phyloP scores from a whole-genome alignment of 2,888 invertebrate species.

The Coelinius sp. region DNA sequence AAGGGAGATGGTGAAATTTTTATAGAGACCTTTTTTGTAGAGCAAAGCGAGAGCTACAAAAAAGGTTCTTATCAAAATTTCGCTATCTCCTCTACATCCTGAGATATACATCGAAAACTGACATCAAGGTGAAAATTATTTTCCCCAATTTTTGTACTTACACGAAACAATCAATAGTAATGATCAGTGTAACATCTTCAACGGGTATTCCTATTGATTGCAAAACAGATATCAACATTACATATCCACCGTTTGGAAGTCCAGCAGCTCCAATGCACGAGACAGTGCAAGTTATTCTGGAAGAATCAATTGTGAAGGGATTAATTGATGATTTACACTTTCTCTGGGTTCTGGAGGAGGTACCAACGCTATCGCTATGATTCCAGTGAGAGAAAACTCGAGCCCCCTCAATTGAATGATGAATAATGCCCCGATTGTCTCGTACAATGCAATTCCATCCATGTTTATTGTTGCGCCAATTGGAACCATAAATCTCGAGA shows the following conservation, averaged over 20 bases:
- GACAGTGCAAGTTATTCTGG: conserved; percentile 93
- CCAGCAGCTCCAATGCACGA: conserved; percentile 98
- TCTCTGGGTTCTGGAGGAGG: too few species aligned
- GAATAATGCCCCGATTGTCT: conserved; percentile 97
- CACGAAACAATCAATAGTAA: conserved; percentile 95
- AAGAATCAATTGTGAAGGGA: conserved; percentile 40
- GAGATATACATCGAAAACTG: too few species aligned
- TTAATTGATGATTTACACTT: neutral
- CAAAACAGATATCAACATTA: conserved; percentile 96
- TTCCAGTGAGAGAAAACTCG: conserved; percentile 87
- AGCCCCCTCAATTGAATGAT: conserved; percentile 93
- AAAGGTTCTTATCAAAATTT: too few species aligned
- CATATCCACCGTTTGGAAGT: conserved; percentile 95
- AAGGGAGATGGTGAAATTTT: too few species aligned
- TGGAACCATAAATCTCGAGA: conserved; percentile 95
- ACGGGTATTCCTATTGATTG: conserved; percentile 92
- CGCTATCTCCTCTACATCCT: too few species aligned
- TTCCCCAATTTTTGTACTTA: conserved; percentile 72
- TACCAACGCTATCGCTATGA: conserved; percentile 90
- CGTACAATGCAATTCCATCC: conserved; percentile 98
- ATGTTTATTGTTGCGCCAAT: conserved; percentile 99
- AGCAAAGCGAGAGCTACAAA: too few species aligned
- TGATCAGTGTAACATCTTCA: conserved; percentile 90
- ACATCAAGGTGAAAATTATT: conserved; percentile 21
- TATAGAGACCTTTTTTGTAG: neutral